Conservation (phyloP, 2,888 invertebrate genomes). For the Leistus spinibarbis region DNA sequence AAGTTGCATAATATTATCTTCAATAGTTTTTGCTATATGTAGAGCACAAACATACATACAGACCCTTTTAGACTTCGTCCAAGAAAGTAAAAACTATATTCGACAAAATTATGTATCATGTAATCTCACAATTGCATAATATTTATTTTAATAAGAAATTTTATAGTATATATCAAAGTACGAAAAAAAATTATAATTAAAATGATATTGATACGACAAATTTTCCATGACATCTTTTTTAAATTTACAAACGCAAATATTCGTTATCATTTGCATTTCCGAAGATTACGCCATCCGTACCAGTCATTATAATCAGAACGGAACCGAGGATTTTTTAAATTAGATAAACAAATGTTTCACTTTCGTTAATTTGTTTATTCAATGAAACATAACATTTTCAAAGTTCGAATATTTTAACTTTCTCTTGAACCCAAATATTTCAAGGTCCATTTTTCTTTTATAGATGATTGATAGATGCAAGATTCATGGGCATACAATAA, state of each 20-base stretch:
- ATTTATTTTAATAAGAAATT: neutral
- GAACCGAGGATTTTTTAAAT: slow-evolving; percentile 28
- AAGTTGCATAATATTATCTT: too few relatives aligned
- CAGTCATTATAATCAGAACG: slow-evolving; percentile 27
- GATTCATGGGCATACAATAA: slow-evolving; percentile 1
- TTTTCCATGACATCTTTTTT: slow-evolving; percentile 26
- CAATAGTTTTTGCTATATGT: too few relatives aligned
- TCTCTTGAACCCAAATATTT: slow-evolving; percentile 22
- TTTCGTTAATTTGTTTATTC: slow-evolving; percentile 14
- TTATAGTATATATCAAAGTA: neutral
- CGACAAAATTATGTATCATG: neutral
- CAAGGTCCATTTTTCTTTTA: slow-evolving; percentile 16
- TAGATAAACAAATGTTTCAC: slow-evolving; percentile 25
- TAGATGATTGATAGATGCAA: neutral
- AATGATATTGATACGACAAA: neutral
- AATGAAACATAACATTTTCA: slow-evolving; percentile 13
- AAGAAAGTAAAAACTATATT: too few relatives aligned
- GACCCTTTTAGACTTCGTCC: too few relatives aligned
- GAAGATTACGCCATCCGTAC: slow-evolving; percentile 19
- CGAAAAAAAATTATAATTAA: neutral
- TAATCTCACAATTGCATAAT: neutral
- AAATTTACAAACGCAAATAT: neutral
- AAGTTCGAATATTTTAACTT: slow-evolving; percentile 4
- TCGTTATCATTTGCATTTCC: slow-evolving; percentile 15
- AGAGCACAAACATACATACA: too few relatives aligned